Percentiles rank a stretch among this genome's conserved stretches.
Conservation (phyloP, 2,888 invertebrate species). For the Agrochola circellaris region DNA sequence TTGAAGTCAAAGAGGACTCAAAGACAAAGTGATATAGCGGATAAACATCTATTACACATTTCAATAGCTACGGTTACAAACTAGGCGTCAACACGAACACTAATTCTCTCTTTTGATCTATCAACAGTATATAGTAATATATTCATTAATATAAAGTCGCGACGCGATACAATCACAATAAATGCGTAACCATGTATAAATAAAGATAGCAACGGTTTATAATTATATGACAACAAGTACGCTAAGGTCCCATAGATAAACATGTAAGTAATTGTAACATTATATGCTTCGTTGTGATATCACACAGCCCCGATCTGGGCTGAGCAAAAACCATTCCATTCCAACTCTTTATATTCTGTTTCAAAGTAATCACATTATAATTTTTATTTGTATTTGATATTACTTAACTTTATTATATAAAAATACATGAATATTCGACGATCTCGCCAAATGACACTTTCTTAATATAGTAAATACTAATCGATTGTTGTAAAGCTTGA, state of each 20-base stretch:
- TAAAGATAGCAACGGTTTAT: slow-evolving; percentile 28
- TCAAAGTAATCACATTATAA: slow-evolving; percentile 13
- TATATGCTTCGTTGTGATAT: slow-evolving; percentile 66
- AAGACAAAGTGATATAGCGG: slow-evolving; percentile 4
- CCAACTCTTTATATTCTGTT: slow-evolving; percentile 26
- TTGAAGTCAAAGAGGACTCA: background rate
- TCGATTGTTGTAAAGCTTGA: slow-evolving; percentile 40
- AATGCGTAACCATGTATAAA: slow-evolving; percentile 31
- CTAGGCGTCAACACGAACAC: slow-evolving; percentile 46
- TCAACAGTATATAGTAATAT: slow-evolving; percentile 47
- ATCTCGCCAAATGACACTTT: slow-evolving; percentile 10
- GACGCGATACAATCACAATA: slow-evolving; percentile 34
- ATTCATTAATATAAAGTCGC: slow-evolving; percentile 13
- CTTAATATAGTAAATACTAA: slow-evolving; percentile 16
- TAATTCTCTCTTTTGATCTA: slow-evolving; percentile 59
- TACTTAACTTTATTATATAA: slow-evolving; percentile 27
- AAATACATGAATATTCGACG: slow-evolving; percentile 44
- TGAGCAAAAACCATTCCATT: slow-evolving; percentile 13
- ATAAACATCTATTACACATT: slow-evolving; percentile 40
- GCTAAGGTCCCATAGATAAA: slow-evolving; percentile 46
- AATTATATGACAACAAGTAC: slow-evolving; percentile 36
- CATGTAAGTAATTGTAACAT: slow-evolving; percentile 35
- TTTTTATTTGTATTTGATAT: background rate
- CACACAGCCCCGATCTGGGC: slow-evolving; percentile 40
- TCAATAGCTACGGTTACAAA: slow-evolving; percentile 45